Conservation (phyloP, 2,797 vertebrate genomes). For the Chelidonichthys spinosus region DNA sequence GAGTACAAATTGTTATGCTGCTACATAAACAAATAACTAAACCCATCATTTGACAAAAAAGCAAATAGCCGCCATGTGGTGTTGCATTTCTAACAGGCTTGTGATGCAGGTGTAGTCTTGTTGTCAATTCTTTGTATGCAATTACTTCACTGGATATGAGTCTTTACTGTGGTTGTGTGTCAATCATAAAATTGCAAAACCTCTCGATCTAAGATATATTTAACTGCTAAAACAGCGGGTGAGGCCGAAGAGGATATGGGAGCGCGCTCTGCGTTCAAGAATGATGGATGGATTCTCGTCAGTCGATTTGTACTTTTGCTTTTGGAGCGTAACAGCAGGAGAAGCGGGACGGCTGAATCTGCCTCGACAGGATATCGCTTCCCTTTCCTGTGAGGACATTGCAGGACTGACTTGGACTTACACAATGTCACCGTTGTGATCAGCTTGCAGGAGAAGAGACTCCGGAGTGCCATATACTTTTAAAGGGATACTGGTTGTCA, state of each 20-base stretch:
- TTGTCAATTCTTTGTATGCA: slow-evolving; percentile 77
- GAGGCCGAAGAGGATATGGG: slow-evolving; percentile 64
- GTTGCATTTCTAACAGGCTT: slow-evolving; percentile 78
- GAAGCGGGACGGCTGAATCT: slow-evolving; percentile 45
- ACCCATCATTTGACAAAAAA: slow-evolving; percentile 71
- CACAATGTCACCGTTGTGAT: slow-evolving; percentile 29
- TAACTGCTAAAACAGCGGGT: slow-evolving; percentile 64
- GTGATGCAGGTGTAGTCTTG: slow-evolving; percentile 72
- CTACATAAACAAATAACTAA: slow-evolving; percentile 81
- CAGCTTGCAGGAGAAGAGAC: slow-evolving; percentile 56
- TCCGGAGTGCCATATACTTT: slow-evolving; percentile 75
- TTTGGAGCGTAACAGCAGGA: slow-evolving; percentile 45
- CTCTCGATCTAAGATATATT: slow-evolving; percentile 68
- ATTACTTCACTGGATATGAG: slow-evolving; percentile 85
- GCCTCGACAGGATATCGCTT: slow-evolving; percentile 48
- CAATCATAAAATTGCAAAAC: slow-evolving; percentile 69
- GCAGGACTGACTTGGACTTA: slow-evolving; percentile 53
- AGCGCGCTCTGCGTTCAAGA: slow-evolving; percentile 44
- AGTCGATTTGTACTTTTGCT: slow-evolving; percentile 33
- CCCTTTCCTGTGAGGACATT: slow-evolving; percentile 55
- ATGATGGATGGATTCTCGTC: slow-evolving; percentile 54
- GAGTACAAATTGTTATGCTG: slow-evolving; percentile 84
- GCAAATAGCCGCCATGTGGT: slow-evolving; percentile 69
- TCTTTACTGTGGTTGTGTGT: slow-evolving; percentile 80
- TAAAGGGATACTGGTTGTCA: slow-evolving; percentile 82